Conservation (phyloP, 1,140 invertebrate species). For the Tribolium castaneum region DNA sequence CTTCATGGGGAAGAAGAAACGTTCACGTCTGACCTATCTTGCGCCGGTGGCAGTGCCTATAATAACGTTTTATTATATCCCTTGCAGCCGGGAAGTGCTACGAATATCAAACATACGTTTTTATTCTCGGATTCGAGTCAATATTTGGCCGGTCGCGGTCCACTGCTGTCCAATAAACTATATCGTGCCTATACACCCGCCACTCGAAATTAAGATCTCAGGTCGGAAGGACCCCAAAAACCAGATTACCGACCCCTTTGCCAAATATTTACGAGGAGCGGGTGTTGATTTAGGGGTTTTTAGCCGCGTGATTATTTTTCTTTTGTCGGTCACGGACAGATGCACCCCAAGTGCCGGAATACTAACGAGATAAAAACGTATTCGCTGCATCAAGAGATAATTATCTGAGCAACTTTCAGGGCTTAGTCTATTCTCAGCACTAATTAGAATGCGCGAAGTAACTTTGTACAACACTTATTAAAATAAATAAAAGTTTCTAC, state of each 20-base stretch:
- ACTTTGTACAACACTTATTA: background rate
- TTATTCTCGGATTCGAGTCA: conserved; percentile 36
- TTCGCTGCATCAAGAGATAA: background rate
- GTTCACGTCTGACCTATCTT: conserved; percentile 30
- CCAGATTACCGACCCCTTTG: conserved; percentile 11
- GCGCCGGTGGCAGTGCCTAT: conserved; percentile 34
- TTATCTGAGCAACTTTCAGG: background rate
- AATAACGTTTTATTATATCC: conserved; percentile 45
- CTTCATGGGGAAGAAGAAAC: background rate
- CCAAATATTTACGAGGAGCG: background rate
- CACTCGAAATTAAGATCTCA: conserved; percentile 26
- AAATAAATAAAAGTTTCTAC: background rate
- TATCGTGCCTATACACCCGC: conserved; percentile 17
- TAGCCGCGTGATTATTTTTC: background rate
- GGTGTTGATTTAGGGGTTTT: conserved; percentile 21
- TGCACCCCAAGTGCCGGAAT: background rate
- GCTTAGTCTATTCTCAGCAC: background rate
- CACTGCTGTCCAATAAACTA: conserved; percentile 39
- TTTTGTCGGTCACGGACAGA: background rate
- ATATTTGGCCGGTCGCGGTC: conserved; percentile 41
- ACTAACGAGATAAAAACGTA: background rate
- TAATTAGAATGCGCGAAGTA: background rate
- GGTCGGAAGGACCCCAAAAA: conserved; percentile 13
- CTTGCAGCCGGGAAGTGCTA: conserved; percentile 35
- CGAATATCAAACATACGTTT: conserved; percentile 44